phyloP scores from a whole-genome alignment of 1,140 invertebrate species.

The Cecropterus lyciades region DNA sequence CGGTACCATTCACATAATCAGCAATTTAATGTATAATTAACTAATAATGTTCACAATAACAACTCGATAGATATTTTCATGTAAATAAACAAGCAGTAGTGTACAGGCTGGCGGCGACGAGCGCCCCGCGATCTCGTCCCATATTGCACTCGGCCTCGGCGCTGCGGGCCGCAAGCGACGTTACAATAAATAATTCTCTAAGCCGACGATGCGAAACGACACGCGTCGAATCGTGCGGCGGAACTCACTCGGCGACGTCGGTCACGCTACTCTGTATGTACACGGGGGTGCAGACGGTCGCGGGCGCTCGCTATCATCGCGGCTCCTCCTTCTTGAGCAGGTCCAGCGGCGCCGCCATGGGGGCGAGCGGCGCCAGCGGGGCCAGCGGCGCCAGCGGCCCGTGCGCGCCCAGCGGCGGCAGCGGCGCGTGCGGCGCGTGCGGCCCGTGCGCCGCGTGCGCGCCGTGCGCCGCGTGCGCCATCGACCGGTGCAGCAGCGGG shows the following conservation, averaged over 20 bases:
- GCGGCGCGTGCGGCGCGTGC: conserved; percentile 45
- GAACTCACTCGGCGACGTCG: conserved; percentile 63
- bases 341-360: conserved; percentile 72
- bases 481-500: conserved; percentile 72
- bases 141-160: conserved; percentile 57
- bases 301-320: conserved; percentile 80
- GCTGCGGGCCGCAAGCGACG: conserved; percentile 62
- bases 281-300: conserved; percentile 56
- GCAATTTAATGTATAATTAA: conserved; percentile 83
- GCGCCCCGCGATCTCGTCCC: conserved; percentile 51
- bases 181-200: conserved; percentile 82
- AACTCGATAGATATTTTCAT: conserved; percentile 82
- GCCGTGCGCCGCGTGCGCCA: conserved; percentile 51
- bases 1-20: conserved; percentile 79
- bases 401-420: conserved; percentile 57
- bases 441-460: conserved; percentile 41
- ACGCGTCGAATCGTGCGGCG: conserved; percentile 53
- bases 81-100: conserved; percentile 83
- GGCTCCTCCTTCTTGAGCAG: conserved; percentile 83
- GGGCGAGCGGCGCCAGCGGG: conserved; percentile 63
- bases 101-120: conserved; percentile 64
- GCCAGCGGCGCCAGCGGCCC: conserved; percentile 60
- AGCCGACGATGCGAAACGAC: conserved; percentile 70
- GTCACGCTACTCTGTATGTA: conserved; percentile 59
- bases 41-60: conserved; percentile 83